Conservation (phyloP, 1,140 invertebrate species). For the Drosophila nebulosa region DNA sequence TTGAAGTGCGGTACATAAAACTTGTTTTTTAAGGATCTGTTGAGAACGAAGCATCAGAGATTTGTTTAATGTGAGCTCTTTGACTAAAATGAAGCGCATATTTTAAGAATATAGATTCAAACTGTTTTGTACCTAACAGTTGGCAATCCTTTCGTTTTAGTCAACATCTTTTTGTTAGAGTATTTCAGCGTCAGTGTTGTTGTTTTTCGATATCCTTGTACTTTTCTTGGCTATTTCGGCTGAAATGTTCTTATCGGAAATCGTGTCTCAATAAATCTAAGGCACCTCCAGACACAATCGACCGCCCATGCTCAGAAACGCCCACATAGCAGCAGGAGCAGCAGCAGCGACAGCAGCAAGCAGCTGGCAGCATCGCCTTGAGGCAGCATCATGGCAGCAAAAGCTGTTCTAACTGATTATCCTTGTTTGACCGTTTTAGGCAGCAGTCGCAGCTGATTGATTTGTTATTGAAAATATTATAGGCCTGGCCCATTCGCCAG, state of each 20-base stretch:
- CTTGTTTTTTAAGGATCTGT: no score
- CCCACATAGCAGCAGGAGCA: neutral
- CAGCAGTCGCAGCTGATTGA: conserved; percentile 68
- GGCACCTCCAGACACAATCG: conserved; percentile 28
- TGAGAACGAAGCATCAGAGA: no score
- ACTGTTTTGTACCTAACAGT: no score
- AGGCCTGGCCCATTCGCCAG: conserved; percentile 41
- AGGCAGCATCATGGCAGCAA: conserved; percentile 7
- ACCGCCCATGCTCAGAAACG: neutral
- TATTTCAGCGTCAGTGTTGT: neutral
- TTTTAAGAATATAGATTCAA: no score
- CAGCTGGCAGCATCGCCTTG: conserved; percentile 22
- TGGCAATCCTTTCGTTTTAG: neutral
- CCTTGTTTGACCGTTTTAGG: conserved; percentile 59
- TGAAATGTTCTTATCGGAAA: conserved; percentile 58
- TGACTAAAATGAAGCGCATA: no score
- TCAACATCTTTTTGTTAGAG: neutral
- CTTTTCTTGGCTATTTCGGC: conserved; percentile 21
- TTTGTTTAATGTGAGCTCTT: no score
- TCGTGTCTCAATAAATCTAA: conserved; percentile 75
- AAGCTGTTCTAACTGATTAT: conserved; percentile 68
- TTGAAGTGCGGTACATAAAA: no score
- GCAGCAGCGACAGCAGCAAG: neutral
- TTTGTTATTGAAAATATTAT: conserved; percentile 76
- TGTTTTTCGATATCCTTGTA: neutral